These are phyloP conservation scores for Reticulitermes speratus DNA, from an alignment of 1,140 invertebrate species.

Conservation along the genomic window DNA sequence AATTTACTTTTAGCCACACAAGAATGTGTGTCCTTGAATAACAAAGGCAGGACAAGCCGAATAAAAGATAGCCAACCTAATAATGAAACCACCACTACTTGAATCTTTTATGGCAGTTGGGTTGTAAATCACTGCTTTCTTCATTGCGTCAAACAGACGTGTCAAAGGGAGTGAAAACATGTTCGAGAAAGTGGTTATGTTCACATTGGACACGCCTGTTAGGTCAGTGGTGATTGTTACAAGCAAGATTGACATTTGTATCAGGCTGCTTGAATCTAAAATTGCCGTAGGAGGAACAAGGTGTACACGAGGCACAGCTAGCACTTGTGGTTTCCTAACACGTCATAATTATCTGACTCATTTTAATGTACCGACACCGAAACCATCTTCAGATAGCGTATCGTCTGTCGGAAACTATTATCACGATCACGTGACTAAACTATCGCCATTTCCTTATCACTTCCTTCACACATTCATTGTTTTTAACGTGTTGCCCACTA, in stretches of 20 bases:
- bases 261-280: background rate
- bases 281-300: too few species aligned
- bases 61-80: background rate
- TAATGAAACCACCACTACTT: background rate
- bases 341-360: too few species aligned
- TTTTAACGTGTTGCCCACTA: too few species aligned
- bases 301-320: background rate
- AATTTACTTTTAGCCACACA: background rate
- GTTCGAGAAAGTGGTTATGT: background rate
- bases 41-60: background rate
- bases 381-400: too few species aligned
- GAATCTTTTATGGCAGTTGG: background rate
- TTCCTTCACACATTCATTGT: too few species aligned
- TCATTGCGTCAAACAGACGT: background rate
- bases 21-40: background rate
- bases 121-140: background rate
- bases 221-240: background rate
- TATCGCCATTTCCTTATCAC: too few species aligned
- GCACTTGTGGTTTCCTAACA: too few species aligned
- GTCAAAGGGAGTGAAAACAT: constrained; percentile 10
- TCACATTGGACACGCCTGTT: constrained; percentile 2
- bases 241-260: constrained; percentile 9
- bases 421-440: too few species aligned
- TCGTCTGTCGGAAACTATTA: too few species aligned
- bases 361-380: too few species aligned